A percentile compares a stretch with the other conserved stretches of the same genome.
phyloP scores from a whole-genome alignment of 2,113 vertebrate genomes.

The Psilopsiagon aymara region DNA sequence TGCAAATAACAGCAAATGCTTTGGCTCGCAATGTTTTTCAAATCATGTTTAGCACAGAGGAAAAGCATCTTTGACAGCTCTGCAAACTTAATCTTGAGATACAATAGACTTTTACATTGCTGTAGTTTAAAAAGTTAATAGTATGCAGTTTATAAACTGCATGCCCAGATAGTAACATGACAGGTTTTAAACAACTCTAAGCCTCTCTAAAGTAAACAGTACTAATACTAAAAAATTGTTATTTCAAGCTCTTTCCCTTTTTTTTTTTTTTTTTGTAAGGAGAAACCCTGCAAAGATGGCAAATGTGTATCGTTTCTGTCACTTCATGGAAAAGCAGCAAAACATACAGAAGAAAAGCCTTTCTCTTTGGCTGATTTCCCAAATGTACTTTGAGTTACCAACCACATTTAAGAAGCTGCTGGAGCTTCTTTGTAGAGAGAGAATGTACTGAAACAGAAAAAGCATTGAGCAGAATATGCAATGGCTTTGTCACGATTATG shows the following conservation, averaged over 20 bases:
- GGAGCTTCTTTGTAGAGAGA: slow-evolving; percentile 42
- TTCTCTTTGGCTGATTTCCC: slow-evolving; percentile 63
- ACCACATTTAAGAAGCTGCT: slow-evolving; percentile 46
- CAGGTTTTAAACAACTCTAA: neutral
- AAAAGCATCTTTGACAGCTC: slow-evolving; percentile 25
- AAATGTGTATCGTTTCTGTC: slow-evolving; percentile 20
- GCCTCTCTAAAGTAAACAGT: neutral
- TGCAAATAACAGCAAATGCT: neutral
- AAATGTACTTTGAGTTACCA: slow-evolving; percentile 53
- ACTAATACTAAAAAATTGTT: neutral
- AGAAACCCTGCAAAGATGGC: neutral
- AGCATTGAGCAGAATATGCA: slow-evolving; percentile 32
- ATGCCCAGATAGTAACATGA: neutral
- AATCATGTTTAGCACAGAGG: slow-evolving; percentile 18
- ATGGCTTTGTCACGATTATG: slow-evolving; percentile 61
- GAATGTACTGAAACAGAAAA: slow-evolving; percentile 58
- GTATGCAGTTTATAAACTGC: neutral
- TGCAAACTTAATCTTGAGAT: neutral
- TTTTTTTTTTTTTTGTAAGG: neutral
- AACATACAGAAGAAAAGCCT: slow-evolving; percentile 58
- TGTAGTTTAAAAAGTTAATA: slow-evolving; percentile 32
- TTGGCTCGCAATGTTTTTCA: neutral
- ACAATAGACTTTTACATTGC: neutral
- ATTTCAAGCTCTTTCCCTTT: neutral
- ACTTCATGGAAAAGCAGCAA: slow-evolving; percentile 4